These are phyloP conservation scores for Trichogramma evanescens DNA, from an alignment of 2,888 invertebrate species.

Conservation along the genomic window DNA sequence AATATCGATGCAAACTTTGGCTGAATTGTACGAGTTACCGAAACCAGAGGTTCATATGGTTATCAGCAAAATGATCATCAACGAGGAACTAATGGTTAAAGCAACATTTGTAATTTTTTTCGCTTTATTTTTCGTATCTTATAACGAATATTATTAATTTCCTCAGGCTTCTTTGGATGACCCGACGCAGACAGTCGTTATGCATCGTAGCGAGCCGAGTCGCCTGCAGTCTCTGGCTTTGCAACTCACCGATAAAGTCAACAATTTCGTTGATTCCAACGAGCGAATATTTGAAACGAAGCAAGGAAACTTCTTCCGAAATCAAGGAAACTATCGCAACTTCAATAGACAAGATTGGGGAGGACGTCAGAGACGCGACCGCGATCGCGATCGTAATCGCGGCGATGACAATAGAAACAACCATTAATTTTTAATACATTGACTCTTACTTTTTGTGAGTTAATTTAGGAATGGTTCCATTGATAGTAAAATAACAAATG, in stretches of 20 bases:
- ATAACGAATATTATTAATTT: no score
- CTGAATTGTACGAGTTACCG: conserved; percentile 92
- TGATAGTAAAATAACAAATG: no score
- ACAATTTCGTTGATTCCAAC: conserved; percentile 93
- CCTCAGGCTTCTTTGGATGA: conserved; percentile 84
- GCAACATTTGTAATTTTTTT: no score
- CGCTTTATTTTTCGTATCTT: no score
- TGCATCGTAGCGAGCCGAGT: conserved; percentile 97
- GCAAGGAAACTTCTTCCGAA: conserved; percentile 54
- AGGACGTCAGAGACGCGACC: conserved; percentile 1
- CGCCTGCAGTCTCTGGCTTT: conserved; percentile 93
- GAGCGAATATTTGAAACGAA: conserved; percentile 93
- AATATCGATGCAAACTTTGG: conserved; percentile 82
- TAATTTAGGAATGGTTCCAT: no score
- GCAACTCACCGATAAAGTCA: conserved; percentile 88
- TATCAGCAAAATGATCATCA: conserved; percentile 99
- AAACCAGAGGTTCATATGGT: conserved; percentile 82
- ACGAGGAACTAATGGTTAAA: conserved; percentile 74
- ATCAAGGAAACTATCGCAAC: conserved; percentile 24
- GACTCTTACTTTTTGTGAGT: no score
- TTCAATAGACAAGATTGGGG: conserved; percentile 37
- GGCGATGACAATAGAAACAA: conserved; percentile 18
- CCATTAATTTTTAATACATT: no score
- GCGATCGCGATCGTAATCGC: conserved; percentile 15
- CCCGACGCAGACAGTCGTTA: conserved; percentile 93